These are phyloP conservation scores for Xenopus tropicalis DNA, from an alignment of 2,113 vertebrate species.

Conservation along the genomic window DNA sequence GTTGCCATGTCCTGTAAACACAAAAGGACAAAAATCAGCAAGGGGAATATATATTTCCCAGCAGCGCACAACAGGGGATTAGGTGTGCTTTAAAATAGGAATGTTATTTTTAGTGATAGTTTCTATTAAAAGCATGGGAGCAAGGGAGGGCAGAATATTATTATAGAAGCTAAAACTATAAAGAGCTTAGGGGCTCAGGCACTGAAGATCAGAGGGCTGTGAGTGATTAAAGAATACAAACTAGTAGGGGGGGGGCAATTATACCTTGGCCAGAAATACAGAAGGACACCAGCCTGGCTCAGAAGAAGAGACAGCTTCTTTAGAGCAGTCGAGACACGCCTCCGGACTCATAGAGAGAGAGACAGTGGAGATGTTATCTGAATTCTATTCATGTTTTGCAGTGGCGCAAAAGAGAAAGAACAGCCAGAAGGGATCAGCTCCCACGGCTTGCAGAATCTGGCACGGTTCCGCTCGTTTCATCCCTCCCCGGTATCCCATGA, in stretches of 20 bases:
- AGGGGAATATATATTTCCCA: no score
- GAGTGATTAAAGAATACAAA: constrained; percentile 13
- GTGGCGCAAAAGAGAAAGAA: not conserved
- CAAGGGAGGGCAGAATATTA: no score
- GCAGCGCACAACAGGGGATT: no score
- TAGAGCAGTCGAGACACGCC: constrained; percentile 20
- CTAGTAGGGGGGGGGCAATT: not conserved
- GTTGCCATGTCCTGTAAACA: no score
- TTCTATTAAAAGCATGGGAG: no score
- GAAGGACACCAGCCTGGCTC: not conserved
- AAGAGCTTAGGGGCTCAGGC: not conserved
- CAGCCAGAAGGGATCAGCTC: constrained; percentile 3
- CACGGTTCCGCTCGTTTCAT: not conserved
- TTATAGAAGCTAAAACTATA: not conserved
- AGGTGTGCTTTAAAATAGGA: no score
- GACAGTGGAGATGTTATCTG: constrained; percentile 25
- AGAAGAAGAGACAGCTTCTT: constrained; percentile 14
- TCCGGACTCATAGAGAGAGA: constrained; percentile 11
- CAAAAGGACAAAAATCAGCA: no score
- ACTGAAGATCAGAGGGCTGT: constrained; percentile 6
- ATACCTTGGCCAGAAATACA: not conserved
- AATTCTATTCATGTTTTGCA: constrained; percentile 18
- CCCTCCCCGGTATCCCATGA: no score
- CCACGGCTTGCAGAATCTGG: constrained; percentile 1
- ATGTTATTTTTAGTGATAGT: no score